Percentiles rank a stretch among this genome's conserved stretches.
phyloP scores from a whole-genome alignment of 1,140 invertebrate species.

The Arion vulgaris region DNA sequence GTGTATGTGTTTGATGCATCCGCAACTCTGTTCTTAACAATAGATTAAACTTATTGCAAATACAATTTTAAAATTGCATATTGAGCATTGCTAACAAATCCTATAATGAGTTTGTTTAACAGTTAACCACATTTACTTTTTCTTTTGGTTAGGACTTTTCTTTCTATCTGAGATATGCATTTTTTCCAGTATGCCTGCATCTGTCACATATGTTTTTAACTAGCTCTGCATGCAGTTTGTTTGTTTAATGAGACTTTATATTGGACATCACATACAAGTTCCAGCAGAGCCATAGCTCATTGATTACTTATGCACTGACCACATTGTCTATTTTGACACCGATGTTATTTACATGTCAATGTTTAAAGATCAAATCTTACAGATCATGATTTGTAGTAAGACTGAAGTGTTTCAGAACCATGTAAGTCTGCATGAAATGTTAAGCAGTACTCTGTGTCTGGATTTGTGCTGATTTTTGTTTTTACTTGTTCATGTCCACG shows the following conservation, averaged over 20 bases:
- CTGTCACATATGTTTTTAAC: not conserved
- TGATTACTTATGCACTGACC: not conserved
- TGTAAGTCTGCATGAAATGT: not conserved
- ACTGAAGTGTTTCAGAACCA: not conserved
- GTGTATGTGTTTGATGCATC: too few species aligned
- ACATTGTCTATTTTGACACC: not conserved
- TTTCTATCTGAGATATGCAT: too few species aligned
- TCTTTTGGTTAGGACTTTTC: not conserved
- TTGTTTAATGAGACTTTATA: not conserved
- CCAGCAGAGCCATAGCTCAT: not conserved
- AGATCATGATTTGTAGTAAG: not conserved
- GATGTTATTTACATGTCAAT: not conserved
- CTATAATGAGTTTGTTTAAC: constrained; percentile 8
- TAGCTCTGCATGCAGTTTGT: not conserved
- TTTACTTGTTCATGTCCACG: constrained; percentile 10
- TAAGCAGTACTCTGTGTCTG: not conserved
- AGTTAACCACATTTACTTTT: not conserved
- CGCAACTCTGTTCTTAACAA: too few species aligned
- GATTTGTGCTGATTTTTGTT: not conserved
- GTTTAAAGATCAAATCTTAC: not conserved
- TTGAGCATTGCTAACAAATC: not conserved
- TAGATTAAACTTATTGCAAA: too few species aligned
- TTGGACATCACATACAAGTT: not conserved
- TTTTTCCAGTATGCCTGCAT: not conserved
- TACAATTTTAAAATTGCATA: too few species aligned